Evolutionary conservation across 1,140 invertebrate species (phyloP).

Genomic region (Paraescarpia echinospica): DNA sequence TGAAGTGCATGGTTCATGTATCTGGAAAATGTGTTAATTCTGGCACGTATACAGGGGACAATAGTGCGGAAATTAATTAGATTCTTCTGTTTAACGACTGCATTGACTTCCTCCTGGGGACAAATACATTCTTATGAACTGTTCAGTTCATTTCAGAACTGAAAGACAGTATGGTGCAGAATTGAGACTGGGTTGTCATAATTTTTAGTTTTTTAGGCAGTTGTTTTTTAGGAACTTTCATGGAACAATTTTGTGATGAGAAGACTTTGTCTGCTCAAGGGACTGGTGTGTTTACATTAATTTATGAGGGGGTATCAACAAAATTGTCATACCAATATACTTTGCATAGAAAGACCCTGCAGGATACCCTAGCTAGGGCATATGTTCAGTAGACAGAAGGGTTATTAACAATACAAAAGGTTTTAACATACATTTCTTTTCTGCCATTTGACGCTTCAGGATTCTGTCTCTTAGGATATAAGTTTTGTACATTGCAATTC

Average conservation of each 20-base stretch:
- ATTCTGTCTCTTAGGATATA: not conserved
- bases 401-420: not conserved
- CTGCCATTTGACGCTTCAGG: not conserved
- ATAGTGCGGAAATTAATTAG: too few relatives aligned
- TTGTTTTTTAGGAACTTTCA: not conserved
- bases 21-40: too few relatives aligned
- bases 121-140: not conserved
- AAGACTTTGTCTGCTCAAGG: not conserved
- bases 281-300: not conserved
- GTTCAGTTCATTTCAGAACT: too few relatives aligned
- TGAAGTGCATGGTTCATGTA: too few relatives aligned
- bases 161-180: not conserved
- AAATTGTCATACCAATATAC: not conserved
- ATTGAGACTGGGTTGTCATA: not conserved
- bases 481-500: not conserved
- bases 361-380: too few relatives aligned
- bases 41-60: too few relatives aligned
- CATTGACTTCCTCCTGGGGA: not conserved
- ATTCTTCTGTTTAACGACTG: not conserved
- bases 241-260: not conserved
- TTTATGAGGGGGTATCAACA: not conserved
- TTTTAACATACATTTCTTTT: not conserved
- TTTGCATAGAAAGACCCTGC: not conserved
- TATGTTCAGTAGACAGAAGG: not conserved
- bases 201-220: not conserved